phyloP scores from a whole-genome alignment of 2,797 vertebrate genomes.

The Sebastes jordani region DNA sequence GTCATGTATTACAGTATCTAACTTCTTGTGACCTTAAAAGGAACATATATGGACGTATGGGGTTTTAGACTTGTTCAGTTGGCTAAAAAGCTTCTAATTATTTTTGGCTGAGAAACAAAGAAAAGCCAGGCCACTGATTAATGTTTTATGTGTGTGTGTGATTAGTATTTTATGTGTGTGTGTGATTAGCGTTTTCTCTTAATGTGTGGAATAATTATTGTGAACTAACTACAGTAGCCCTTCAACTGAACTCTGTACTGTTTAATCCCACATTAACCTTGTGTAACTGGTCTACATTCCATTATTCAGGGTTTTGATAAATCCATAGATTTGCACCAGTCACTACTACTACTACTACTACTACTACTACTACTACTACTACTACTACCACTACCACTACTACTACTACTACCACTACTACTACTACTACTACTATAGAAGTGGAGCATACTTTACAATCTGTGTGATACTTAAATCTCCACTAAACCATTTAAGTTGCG shows the following conservation, averaged over 20 bases:
- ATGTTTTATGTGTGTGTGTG: neutral
- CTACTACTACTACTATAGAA: neutral
- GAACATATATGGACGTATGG: neutral
- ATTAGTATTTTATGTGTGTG: neutral
- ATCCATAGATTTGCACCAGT: constrained; percentile 21
- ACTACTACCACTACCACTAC: neutral
- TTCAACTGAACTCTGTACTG: constrained; percentile 31
- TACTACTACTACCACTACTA: neutral
- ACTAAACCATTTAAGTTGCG: neutral
- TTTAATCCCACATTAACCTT: constrained; percentile 51
- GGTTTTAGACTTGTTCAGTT: neutral
- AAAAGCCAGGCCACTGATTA: neutral
- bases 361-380: neutral
- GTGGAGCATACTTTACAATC: neutral
- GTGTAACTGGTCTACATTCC: constrained; percentile 50
- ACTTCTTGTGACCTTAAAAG: neutral
- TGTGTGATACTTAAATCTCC: neutral
- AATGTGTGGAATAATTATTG: constrained; percentile 13
- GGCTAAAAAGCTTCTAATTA: neutral
- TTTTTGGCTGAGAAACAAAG: neutral
- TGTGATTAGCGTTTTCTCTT: neutral
- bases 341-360: neutral
- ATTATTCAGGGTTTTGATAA: constrained; percentile 29
- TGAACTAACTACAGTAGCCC: neutral
- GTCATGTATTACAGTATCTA: neutral